Percentiles rank a stretch among this genome's conserved stretches.
Evolutionary conservation across 2,113 vertebrate species (phyloP).

Genomic region (Mus spicilegus): DNA sequence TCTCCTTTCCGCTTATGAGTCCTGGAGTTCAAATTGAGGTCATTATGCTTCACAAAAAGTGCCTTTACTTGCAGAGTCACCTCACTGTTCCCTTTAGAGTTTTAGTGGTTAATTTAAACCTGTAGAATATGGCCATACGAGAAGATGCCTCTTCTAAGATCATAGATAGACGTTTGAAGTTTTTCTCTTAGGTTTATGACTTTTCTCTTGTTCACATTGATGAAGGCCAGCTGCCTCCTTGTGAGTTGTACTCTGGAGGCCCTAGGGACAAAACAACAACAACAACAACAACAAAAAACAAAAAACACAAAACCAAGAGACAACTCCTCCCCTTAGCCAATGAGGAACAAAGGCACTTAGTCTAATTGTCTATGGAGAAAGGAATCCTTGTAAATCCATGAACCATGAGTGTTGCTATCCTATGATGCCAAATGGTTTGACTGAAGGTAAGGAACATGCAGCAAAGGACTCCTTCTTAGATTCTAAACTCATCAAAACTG

Average conservation of each 20-base stretch:
- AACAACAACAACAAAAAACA: too few relatives aligned
- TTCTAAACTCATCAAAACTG: not conserved
- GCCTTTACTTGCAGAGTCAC: not conserved
- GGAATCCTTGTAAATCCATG: not conserved
- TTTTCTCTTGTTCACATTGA: not conserved
- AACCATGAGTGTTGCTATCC: not conserved
- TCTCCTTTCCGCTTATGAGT: not conserved
- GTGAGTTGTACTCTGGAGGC: not conserved
- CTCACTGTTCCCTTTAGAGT: not conserved
- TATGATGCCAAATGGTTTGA: not conserved
- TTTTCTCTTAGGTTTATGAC: too few relatives aligned
- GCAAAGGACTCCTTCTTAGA: not conserved
- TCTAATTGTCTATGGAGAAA: too few relatives aligned
- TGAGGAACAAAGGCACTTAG: not conserved
- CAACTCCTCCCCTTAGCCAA: not conserved
- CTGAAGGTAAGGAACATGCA: not conserved
- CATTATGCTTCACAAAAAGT: not conserved
- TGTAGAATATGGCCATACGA: not conserved
- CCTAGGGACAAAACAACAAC: not conserved
- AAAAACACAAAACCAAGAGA: not conserved
- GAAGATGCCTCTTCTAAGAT: not conserved
- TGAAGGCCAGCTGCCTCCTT: too few relatives aligned
- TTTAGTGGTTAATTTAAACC: not conserved
- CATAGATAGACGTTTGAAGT: not conserved
- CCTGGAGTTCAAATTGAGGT: not conserved